These are phyloP conservation scores for Zonitis immaculata DNA, from an alignment of 2,888 invertebrate genomes.

Conservation along the genomic window DNA sequence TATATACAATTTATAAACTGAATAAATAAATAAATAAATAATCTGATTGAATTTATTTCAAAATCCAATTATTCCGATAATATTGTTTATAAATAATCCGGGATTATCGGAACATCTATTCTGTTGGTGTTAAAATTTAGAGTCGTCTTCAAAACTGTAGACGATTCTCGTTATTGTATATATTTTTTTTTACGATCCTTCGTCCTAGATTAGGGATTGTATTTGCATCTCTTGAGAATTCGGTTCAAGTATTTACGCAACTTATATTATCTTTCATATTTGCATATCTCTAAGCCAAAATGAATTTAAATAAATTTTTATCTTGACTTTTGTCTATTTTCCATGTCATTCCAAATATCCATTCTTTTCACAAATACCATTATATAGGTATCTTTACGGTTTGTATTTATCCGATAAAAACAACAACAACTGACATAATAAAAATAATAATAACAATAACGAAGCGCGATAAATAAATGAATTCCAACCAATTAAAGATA, in stretches of 20 bases:
- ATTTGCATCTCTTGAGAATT: slow-evolving; percentile 36
- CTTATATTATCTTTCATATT: slow-evolving; percentile 44
- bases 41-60: too few relatives aligned
- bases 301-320: slow-evolving; percentile 45
- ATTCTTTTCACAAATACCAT: slow-evolving; percentile 5
- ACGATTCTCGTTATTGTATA: slow-evolving; percentile 36
- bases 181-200: slow-evolving; percentile 40
- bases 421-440: background rate
- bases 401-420: slow-evolving; percentile 3
- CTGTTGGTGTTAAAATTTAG: slow-evolving; percentile 9
- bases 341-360: slow-evolving; percentile 27
- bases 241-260: slow-evolving; percentile 39
- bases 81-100: background rate
- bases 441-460: background rate
- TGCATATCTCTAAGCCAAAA: slow-evolving; percentile 42
- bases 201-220: slow-evolving; percentile 39
- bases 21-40: too few relatives aligned
- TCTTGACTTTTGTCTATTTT: slow-evolving; percentile 34
- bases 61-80: too few relatives aligned
- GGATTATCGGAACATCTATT: slow-evolving; percentile 4
- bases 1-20: too few relatives aligned
- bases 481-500: slow-evolving; percentile 5
- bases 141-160: slow-evolving; percentile 12
- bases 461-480: slow-evolving; percentile 3
- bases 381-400: background rate